Evolutionary conservation across 35 echinoderm and acorn worm species (phyloP), one percentile per base, ranked within the genome.

Genomic region (Holothuria glaberrima): DNA sequence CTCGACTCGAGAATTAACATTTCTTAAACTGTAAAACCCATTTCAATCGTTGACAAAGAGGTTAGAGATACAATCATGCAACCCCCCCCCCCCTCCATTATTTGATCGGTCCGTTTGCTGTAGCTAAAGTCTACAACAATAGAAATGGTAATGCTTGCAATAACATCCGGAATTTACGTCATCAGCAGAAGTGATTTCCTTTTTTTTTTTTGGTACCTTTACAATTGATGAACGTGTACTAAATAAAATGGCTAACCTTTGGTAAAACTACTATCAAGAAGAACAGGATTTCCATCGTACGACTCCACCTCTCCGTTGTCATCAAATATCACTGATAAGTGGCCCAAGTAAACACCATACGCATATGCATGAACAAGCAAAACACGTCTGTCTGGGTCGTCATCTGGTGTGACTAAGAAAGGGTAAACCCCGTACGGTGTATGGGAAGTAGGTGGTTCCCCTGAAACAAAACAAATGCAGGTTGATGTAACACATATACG

Each of bases 281-380:
- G 60, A 54, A 99, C 91, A 27, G 97, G 97, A 75, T 99, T 95
- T 62, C 97, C 97, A 4, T 32, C 69, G 71, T 89, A 95, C 7
- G 35, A 48, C 0, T 67, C 92, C 21, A 99, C 85, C 12, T 81
- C 91, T 13, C 97, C 97, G n/a, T 90, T 89, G 12, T 93, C 77
- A 64, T 95, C 75, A 86, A 99, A 99, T 1, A 71, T 93, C 3
- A 99, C 74, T 30, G 90, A 60, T 16, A 99, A 82, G 18, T 87
- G 66, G 7, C 97, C 97, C 12, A 99, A 92, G 86, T 95, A 99
- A 58, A 95, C 93, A 4, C 97, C 97, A 54, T 93, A 99, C 0
- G 97, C 97, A 71, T 91, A 99, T 21, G 90, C 93, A 59, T 88
- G 71, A 0, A 94, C 88, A 1, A 99, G 85, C n/a, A 93, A 84